phyloP scores from a whole-genome alignment of 2,797 vertebrate genomes.

The Syngnathus rostellatus region DNA sequence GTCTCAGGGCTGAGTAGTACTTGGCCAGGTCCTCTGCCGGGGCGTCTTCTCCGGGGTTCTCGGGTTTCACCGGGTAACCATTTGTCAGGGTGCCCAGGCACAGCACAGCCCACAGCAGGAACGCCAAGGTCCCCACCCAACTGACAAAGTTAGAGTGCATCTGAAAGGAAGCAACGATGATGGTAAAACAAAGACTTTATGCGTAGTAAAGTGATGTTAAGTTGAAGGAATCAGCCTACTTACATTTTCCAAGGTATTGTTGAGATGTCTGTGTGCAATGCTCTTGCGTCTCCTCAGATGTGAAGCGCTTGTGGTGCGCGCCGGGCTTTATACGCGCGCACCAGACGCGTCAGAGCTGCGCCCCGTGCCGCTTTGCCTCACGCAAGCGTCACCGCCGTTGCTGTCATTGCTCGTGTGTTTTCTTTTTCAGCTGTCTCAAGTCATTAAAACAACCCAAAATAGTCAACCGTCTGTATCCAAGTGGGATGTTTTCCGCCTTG shows the following conservation, averaged over 20 bases:
- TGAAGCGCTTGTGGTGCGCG: conserved; percentile 33
- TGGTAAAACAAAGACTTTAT: neutral
- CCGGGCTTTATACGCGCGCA: conserved; percentile 58
- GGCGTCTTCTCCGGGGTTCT: conserved; percentile 90
- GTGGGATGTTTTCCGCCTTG: neutral
- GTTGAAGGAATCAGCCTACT: conserved; percentile 28
- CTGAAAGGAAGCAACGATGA: conserved; percentile 41
- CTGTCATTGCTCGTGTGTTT: conserved; percentile 31
- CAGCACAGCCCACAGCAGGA: conserved; percentile 81
- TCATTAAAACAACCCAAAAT: neutral
- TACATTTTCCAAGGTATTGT: conserved; percentile 41
- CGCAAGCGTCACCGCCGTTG: conserved; percentile 59
- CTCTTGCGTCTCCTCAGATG: conserved; percentile 38
- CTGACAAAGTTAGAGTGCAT: conserved; percentile 82
- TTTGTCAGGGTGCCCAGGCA: conserved; percentile 84
- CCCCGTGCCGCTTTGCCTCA: conserved; percentile 36
- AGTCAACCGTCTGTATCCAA: neutral
- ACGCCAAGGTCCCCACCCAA: conserved; percentile 78
- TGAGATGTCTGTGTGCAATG: conserved; percentile 27
- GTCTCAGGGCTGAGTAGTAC: conserved; percentile 94
- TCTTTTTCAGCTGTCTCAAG: neutral
- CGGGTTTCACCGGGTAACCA: conserved; percentile 92
- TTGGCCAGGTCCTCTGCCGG: conserved; percentile 93
- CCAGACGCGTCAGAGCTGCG: conserved; percentile 52
- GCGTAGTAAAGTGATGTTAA: neutral